Conservation (phyloP, 2,888 invertebrate species). For the Macrosiphum euphorbiae region DNA sequence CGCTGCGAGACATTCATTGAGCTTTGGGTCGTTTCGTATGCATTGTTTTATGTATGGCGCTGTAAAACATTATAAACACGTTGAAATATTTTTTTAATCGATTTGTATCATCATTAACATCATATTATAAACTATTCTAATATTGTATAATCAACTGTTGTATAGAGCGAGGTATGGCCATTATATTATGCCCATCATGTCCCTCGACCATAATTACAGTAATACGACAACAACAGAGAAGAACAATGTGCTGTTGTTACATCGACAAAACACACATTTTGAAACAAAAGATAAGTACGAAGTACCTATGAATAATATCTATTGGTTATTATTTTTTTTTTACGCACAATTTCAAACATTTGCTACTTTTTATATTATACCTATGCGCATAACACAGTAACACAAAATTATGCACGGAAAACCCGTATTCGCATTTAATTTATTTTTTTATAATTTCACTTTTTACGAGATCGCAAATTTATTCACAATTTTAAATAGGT, state of each 20-base stretch:
- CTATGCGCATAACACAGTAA: neutral
- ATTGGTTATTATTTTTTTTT: neutral
- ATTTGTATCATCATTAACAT: neutral
- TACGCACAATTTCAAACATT: neutral
- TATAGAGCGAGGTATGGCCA: neutral
- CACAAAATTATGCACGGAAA: neutral
- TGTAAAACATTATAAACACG: conserved; percentile 69
- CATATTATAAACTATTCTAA: neutral
- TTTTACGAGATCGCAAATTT: neutral
- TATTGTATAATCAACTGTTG: neutral
- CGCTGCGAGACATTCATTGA: conserved; percentile 72
- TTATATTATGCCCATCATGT: neutral
- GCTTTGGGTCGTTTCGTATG: conserved; percentile 75
- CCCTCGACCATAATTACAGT: neutral
- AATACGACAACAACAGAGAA: neutral
- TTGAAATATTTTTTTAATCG: neutral
- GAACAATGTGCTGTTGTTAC: neutral
- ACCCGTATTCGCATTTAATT: neutral
- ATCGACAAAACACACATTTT: neutral
- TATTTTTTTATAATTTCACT: neutral
- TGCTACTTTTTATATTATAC: neutral
- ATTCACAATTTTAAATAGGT: neutral
- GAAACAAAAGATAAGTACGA: neutral
- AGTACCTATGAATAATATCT: neutral
- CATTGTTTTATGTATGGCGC: conserved; percentile 80